Base-by-base conservation (phyloP, 2,888 invertebrate species). In the Lamproptera curius region DNA sequence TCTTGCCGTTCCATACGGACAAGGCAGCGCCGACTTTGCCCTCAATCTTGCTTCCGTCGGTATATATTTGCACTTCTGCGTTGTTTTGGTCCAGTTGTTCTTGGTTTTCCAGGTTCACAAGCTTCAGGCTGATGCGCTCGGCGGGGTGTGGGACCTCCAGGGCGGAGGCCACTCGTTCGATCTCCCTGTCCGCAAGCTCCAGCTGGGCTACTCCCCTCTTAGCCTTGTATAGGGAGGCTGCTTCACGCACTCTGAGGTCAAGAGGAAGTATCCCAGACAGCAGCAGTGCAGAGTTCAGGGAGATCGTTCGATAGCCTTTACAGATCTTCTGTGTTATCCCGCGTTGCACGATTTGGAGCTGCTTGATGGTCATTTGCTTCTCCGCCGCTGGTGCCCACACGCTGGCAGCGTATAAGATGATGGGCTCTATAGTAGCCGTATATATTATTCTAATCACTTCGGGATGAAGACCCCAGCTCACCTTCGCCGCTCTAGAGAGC, bases 401-500 rank as follows among this genome's bases (percentile, higher is more conserved):
- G n/a, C 31, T 31, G 31, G 31, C 31, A n/a, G 31, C 31, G 11
- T 31, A 31, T n/a, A 31, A 3, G n/a, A 31, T n/a, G 3, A 31
- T n/a, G 11, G 31, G 31, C 11, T 31, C 31, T 31, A 31, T n/a
- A 6, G 11, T 11, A 3, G 31, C 31, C 3, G n/a, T n/a, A 11
- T 31, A 31, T 8, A 31, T 31, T 6, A 23, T 23, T 6, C 23
- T 4, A 8, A 23, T 23, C 5, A 23, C 23, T 8, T 23, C 23
- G 5, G 23, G 23, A 23, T 23, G 23, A 4, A 23, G 23, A 8
- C 52, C 52, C 49, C 49, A 52, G 10, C 16, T 41, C 0, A 33
- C 17, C 14, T 20, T 45, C 0, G 53, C 53, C 0, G 50, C 45
- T n/a, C 50, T 37, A 0, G 45, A 1, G 10, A 53, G 13, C 10